Evolutionary conservation across 30 jellyfish, hydroid and myxozoan species (phyloP).

Genomic region (Mastigias papua): DNA sequence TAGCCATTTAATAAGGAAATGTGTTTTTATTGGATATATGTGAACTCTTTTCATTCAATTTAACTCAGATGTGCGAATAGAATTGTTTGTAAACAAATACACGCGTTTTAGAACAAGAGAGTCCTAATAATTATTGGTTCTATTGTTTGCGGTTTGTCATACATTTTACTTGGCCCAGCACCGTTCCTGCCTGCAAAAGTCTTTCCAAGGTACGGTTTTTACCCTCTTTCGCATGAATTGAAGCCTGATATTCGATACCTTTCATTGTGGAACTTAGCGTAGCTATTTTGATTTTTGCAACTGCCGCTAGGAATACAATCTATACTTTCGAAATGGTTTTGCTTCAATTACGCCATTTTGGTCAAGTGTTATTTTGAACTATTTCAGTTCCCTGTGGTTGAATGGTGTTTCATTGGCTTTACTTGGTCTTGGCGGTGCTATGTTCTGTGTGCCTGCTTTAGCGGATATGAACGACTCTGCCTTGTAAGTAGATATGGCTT

Average conservation of each 20-base stretch:
- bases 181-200: slow-evolving; percentile 74
- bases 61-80: no score
- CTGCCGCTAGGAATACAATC: no score
- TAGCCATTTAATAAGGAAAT: no score
- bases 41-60: no score
- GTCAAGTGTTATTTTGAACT: not conserved
- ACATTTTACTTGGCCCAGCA: slow-evolving; percentile 84
- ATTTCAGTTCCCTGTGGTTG: slow-evolving; percentile 51
- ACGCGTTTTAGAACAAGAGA: slow-evolving; percentile 40
- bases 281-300: no score
- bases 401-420: slow-evolving; percentile 69
- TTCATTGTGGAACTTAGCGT: no score
- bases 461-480: slow-evolving; percentile 69
- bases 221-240: no score
- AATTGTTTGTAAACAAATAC: no score
- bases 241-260: no score
- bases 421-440: slow-evolving; percentile 67
- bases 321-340: not conserved
- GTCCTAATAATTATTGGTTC: slow-evolving; percentile 26
- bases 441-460: slow-evolving; percentile 69
- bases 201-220: slow-evolving; percentile 47
- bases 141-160: slow-evolving; percentile 38
- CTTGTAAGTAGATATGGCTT: slow-evolving; percentile 16
- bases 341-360: not conserved
- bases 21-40: no score